Conservation (phyloP, 2,113 vertebrate genomes). For the Percopsis transmontana region DNA sequence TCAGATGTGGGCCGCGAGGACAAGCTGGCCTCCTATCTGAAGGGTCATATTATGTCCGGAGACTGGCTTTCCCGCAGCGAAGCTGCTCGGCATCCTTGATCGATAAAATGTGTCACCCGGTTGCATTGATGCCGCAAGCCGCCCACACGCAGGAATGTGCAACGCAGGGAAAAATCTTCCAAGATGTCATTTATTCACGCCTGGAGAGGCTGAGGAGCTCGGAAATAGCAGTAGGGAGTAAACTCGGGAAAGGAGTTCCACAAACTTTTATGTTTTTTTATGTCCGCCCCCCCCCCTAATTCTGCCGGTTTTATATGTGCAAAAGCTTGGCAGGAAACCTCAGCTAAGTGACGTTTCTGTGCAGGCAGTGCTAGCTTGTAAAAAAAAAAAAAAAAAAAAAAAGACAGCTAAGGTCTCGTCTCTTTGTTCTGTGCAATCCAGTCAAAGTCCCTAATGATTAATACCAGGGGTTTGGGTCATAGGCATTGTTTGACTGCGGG, state of each 20-base stretch:
- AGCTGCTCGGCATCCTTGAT: constrained; percentile 50
- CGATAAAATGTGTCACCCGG: constrained; percentile 58
- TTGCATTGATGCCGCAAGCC: constrained; percentile 53
- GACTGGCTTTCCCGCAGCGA: constrained; percentile 44
- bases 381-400: constrained; percentile 28
- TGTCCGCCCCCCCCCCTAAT: constrained; percentile 34
- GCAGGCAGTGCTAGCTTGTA: not conserved
- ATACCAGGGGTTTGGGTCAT: constrained; percentile 53
- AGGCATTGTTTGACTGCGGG: constrained; percentile 57
- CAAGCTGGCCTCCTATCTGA: constrained; percentile 43
- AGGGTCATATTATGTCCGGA: constrained; percentile 55
- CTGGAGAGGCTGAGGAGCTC: constrained; percentile 18
- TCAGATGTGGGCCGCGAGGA: constrained; percentile 54
- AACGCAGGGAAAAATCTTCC: constrained; percentile 49
- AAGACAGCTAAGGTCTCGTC: constrained; percentile 19
- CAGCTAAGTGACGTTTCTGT: constrained; percentile 8
- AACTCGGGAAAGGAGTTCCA: constrained; percentile 5
- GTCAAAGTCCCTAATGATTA: constrained; percentile 50
- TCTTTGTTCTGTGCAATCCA: constrained; percentile 47
- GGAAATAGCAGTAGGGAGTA: not conserved
- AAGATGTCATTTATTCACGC: constrained; percentile 45
- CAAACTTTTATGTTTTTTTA: constrained; percentile 31
- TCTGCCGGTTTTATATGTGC: constrained; percentile 22
- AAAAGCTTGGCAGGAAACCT: constrained; percentile 7
- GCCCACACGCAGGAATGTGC: constrained; percentile 63